These are phyloP conservation scores for Casuarius casuarius DNA, from an alignment of 2,113 vertebrate genomes.

Conservation along the genomic window DNA sequence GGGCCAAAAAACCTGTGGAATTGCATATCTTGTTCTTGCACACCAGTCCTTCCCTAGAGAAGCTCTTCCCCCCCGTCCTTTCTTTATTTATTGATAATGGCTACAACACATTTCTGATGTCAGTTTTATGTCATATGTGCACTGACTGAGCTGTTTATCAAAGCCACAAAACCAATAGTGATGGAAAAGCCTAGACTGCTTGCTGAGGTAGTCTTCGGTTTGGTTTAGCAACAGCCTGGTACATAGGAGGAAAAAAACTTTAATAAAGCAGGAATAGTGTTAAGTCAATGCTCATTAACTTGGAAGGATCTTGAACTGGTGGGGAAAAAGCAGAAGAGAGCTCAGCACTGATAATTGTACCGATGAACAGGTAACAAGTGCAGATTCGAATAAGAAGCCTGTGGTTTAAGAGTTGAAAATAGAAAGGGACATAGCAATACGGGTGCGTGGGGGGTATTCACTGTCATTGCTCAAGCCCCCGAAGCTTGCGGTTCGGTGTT, in stretches of 20 bases:
- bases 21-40: neutral
- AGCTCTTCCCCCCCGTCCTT: neutral
- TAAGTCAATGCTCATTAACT: accelerated
- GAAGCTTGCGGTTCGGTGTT: neutral
- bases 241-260: accelerated
- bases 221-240: neutral
- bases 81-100: neutral
- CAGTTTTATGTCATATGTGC: accelerated
- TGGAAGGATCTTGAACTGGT: neutral
- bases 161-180: neutral
- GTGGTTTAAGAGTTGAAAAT: neutral
- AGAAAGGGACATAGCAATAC: neutral
- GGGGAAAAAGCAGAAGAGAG: neutral
- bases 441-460: neutral
- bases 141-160: neutral
- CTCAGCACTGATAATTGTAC: neutral
- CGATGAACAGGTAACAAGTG: neutral
- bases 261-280: neutral
- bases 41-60: neutral
- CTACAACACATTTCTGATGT: neutral
- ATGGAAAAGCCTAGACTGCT: neutral
- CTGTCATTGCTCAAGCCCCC: neutral
- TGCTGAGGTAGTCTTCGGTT: neutral
- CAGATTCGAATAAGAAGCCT: neutral
- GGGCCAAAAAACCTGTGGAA: neutral